Evolutionary conservation across 2,888 invertebrate genomes (phyloP), one percentile per base, ranked within the genome.

Genomic region (Drosophila trichaetosa): DNA sequence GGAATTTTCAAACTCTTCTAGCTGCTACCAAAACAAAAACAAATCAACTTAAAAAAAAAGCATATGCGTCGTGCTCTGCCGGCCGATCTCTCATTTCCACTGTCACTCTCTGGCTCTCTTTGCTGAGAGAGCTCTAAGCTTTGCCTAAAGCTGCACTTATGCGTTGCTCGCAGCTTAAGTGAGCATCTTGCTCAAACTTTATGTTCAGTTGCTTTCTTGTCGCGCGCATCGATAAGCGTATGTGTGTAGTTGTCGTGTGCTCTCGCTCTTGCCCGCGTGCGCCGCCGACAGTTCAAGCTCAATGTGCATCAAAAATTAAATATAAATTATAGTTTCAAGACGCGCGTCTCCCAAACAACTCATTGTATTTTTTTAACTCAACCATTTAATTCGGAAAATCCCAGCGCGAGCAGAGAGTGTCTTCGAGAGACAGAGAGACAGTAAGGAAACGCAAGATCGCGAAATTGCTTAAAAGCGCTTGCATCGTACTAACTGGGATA

Each of bases 91-190:
- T 13, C 10, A 24, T 24, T 21, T n/a, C 42, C 5, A 18, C 38
- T 51, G 42, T 21, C 46, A 8, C 42, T 58, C 38, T 24, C 33
- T 24, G 29, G 21, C 58, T 31, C 67, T 59, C 40, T 48, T 66
- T 48, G 34, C 11, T 4, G 11, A 33, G 10, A 10, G 33, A 33
- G 4, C 49, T 36, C 49, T 59, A 66, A 85, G 84, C 87, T 84
- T 68, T 66, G 61, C 48, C 53, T 72, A 82, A 82, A 87, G 82
- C 84, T 83, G 81, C 83, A 84, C 67, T 82, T 86, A 62, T 66
- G 29, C 61, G 78, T 58, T 73, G 76, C 27, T 64, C 38, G 54
- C 40, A 76, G 79, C 79, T 79, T 70, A 53, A 56, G 40, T 51
- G 48, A 58, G 69, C 73, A 31, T 73, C 53, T 42, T 52, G n/a